Evolutionary conservation across 2,888 invertebrate genomes (phyloP).

Genomic region (Blera fallax): DNA sequence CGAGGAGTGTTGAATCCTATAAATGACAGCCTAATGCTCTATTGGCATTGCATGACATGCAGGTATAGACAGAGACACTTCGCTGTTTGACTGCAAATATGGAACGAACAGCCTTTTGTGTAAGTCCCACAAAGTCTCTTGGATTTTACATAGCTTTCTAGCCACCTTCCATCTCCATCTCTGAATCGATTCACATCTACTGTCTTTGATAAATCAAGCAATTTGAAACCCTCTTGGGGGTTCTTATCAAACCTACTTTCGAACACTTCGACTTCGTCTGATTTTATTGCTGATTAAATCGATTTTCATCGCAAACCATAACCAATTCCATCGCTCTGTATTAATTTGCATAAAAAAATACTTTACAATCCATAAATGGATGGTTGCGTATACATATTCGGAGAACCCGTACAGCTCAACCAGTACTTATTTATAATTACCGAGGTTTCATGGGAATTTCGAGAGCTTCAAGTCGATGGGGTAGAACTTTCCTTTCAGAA

Average conservation of each 20-base stretch:
- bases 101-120: too few species aligned
- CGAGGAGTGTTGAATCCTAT: too few species aligned
- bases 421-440: background rate
- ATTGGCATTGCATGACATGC: too few species aligned
- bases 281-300: background rate
- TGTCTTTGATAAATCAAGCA: background rate
- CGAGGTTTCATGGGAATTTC: background rate
- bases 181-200: background rate
- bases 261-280: background rate
- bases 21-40: too few species aligned
- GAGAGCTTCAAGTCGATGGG: background rate
- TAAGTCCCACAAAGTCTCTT: too few species aligned
- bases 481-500: too few species aligned
- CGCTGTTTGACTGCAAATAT: too few species aligned
- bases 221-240: background rate
- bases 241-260: background rate
- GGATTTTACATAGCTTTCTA: too few species aligned
- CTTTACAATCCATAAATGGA: background rate
- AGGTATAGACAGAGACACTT: too few species aligned
- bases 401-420: background rate
- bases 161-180: background rate
- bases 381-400: background rate
- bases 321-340: background rate
- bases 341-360: conserved; percentile 18
- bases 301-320: background rate